Base-by-base conservation (phyloP, 2,113 vertebrate genomes). In the Semicossyphus pulcher region DNA sequence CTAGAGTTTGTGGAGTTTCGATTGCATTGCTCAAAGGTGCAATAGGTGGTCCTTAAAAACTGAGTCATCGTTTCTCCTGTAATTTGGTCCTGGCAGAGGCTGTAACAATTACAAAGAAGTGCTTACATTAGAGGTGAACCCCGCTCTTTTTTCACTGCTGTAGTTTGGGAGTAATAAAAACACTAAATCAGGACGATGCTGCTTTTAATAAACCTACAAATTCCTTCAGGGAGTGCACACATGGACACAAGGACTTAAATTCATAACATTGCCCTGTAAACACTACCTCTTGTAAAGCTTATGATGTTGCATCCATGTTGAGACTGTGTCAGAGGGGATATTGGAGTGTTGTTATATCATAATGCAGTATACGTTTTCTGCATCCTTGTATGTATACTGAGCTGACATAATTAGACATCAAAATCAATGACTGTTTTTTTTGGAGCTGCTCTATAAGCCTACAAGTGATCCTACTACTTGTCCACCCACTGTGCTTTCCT, bases 391-490 rank as follows among this genome's bases (percentile, higher is more conserved):
- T n/a, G n/a, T 56, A 37, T 48, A 49, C 6, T 48, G 11, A 2
- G 14, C 1, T n/a, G 32, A 36, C 18, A 29, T 16, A 62, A 68
- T 14, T 23, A 23, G 36, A 26, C 18, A 52, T 36, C 21, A 15
- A 12, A 2, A 42, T 15, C 20, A 25, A 18, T 84, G 29, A 47
- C 7, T 16, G 26, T 48, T 9, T 53, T 61, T 62, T 49, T 51
- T 10, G 31, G 25, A 1, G 9, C 37, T 60, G 18, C 28, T 26
- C 9, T 31, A 15, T 18, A 23, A 57, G 48, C 52, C 34, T 61
- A 9, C 7, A 32, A 64, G 56, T 48, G 39, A 77, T 64, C 45
- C 2, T 58, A 2, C 57, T 61, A 25, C 36, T 70, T 45, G 21
- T 67, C 31, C 21, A 32, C 36, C 51, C 56, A 29, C 39, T 59